Percentiles rank a stretch among this genome's conserved stretches.
Evolutionary conservation across 2,113 vertebrate species (phyloP).

Genomic region (Bungarus multicinctus): DNA sequence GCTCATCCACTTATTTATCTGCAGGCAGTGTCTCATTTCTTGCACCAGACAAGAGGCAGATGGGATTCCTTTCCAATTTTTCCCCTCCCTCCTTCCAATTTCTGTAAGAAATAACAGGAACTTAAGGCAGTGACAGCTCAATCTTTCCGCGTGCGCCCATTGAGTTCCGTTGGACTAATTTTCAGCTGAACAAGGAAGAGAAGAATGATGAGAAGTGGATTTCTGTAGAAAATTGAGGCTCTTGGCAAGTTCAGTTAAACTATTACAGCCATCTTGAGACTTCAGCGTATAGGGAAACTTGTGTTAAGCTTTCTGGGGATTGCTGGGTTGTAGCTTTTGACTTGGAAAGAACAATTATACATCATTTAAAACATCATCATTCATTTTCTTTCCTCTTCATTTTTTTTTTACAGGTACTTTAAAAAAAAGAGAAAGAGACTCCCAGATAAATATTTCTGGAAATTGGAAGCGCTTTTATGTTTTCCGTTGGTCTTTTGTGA

Average conservation of each 20-base stretch:
- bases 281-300: neutral
- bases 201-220: neutral
- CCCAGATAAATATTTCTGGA: constrained; percentile 65
- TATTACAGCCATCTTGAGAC: neutral
- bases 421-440: constrained; percentile 58
- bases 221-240: neutral
- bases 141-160: neutral
- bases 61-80: neutral
- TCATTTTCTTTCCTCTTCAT: constrained; percentile 1
- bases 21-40: neutral
- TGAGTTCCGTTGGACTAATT: neutral
- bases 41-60: neutral
- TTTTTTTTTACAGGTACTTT: constrained; percentile 61
- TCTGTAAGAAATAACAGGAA: neutral
- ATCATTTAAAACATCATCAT: neutral
- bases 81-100: neutral
- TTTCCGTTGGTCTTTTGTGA: constrained; percentile 68
- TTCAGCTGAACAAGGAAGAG: neutral
- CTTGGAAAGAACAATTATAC: neutral
- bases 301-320: neutral
- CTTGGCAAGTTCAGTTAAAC: neutral
- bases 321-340: neutral
- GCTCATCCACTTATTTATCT: neutral
- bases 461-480: constrained; percentile 53
- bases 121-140: neutral